Base-by-base conservation (phyloP, 2,113 vertebrate genomes). In the Lepisosteus osseus region DNA sequence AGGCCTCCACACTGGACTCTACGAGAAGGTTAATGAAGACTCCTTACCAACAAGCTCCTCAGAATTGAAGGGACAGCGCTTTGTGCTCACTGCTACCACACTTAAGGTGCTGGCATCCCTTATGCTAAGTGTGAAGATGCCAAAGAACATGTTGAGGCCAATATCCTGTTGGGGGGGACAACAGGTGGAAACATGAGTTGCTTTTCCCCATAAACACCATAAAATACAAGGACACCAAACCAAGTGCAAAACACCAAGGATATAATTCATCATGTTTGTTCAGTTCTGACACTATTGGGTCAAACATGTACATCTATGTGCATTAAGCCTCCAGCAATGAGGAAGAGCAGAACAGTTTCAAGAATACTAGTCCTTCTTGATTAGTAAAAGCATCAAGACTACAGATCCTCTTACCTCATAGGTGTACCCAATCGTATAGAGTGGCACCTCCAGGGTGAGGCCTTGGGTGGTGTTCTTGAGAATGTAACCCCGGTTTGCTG, bases 41-140 rank as follows among this genome's bases (percentile, higher is more conserved):
- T 4, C 1, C 13, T 0, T 59, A 69, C 54, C 68, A 45, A 69
- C 41, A 40, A 59, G 55, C 17, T 69, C 68, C 6, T 29, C 17
- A 41, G 68, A 29, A 15, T 29, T 40, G 40, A 69, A 69, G 3
- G 41, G 40, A 17, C 68, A 69, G 41, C 68, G 68, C 17, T 69
- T 29, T 14, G 41, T 13, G 9, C 3, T 11, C 15, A 56, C 56
- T 7, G 13, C 41, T 59, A 41, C 29, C 17, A 69, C 29, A 4
- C 13, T 56, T 29, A 12, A 43, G 14, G 68, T 59, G 9, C 11
- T 7, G 9, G 55, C 11, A 56, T 57, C 68, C 56, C 51, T 59
- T 9, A 69, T 15, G 7, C 8, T 69, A 11, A 69, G 40, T 11
- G 13, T 15, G 47, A 69, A 69, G 40, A 13, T 40, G 9, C 17